Conservation (phyloP, 2,113 vertebrate species). For the Scopus umbretta region DNA sequence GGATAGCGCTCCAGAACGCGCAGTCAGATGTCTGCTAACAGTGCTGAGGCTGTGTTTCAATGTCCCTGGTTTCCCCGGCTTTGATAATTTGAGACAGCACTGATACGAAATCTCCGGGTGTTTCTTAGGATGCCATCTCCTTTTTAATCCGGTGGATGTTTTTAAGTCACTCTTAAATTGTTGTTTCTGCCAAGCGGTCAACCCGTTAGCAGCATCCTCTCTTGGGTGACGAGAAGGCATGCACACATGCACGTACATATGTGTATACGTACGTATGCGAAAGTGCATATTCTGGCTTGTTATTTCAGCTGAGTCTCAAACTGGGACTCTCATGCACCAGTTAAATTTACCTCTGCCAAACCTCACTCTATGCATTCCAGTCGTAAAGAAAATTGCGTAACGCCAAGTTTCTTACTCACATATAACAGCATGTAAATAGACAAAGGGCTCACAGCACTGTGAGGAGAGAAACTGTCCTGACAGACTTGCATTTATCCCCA, state of each 20-base stretch:
- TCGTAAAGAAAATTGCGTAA: not conserved
- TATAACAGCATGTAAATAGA: not conserved
- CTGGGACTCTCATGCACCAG: not conserved
- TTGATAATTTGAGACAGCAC: not conserved
- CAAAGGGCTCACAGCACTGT: not conserved
- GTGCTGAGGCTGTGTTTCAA: fast-evolving
- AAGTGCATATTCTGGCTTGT: not conserved
- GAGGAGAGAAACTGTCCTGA: not conserved
- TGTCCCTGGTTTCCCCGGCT: not conserved
- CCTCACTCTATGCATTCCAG: not conserved
- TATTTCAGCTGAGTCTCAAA: constrained; percentile 7
- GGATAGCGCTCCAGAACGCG: not conserved
- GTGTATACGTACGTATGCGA: fast-evolving
- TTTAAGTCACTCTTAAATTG: not conserved
- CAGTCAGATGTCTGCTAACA: not conserved
- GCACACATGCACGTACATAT: not conserved
- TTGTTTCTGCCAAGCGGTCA: not conserved
- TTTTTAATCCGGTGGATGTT: not conserved
- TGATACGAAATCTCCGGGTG: not conserved
- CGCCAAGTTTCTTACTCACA: not conserved
- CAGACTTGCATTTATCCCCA: not conserved
- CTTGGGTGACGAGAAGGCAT: not conserved
- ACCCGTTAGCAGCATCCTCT: not conserved
- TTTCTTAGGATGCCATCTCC: not conserved
- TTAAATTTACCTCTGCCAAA: not conserved